Evolutionary conservation across 1,140 invertebrate genomes (phyloP).

Genomic region (Papilio xuthus): DNA sequence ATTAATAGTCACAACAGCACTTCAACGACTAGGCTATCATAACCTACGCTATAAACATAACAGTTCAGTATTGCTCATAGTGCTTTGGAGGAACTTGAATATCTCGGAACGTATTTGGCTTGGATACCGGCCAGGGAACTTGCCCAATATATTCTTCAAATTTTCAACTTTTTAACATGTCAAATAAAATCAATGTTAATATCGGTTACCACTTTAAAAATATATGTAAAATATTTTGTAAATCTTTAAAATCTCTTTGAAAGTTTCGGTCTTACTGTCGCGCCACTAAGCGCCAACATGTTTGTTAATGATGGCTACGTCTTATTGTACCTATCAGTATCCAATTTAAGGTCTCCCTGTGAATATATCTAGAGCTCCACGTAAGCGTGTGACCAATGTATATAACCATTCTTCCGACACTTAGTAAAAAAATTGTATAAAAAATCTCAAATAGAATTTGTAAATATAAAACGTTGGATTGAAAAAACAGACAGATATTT

Average conservation of each 20-base stretch:
- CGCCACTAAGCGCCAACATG: too few relatives aligned
- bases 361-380: too few relatives aligned
- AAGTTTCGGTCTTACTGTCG: too few relatives aligned
- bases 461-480: neutral
- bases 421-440: neutral
- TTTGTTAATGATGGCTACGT: too few relatives aligned
- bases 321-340: too few relatives aligned
- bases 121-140: constrained; percentile 9
- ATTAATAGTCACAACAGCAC: neutral
- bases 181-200: neutral
- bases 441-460: neutral
- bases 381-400: too few relatives aligned
- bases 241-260: too few relatives aligned
- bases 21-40: constrained; percentile 1
- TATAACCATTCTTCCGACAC: neutral
- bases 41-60: neutral
- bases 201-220: too few relatives aligned
- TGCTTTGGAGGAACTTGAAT: neutral
- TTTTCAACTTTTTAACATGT: neutral
- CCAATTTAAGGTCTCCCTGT: too few relatives aligned
- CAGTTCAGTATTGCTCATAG: neutral
- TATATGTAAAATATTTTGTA: too few relatives aligned
- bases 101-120: constrained; percentile 14
- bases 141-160: neutral
- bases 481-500: too few relatives aligned